Percentiles rank a stretch among this genome's conserved stretches.
Conservation (phyloP, 2,113 vertebrate species). For the Psammodynastes pulverulentus region DNA sequence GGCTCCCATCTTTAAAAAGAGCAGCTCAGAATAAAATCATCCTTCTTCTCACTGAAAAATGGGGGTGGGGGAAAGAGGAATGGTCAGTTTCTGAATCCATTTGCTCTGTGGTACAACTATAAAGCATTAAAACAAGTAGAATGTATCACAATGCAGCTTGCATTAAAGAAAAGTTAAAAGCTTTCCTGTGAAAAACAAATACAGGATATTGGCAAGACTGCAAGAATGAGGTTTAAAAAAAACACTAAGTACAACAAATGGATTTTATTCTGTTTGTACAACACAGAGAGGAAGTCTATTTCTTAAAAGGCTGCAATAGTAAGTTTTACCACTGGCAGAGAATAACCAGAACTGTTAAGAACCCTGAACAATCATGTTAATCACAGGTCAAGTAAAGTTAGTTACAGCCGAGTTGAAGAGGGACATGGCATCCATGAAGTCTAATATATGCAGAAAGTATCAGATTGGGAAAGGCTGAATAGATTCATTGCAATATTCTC, state of each 20-base stretch:
- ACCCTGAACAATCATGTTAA: neutral
- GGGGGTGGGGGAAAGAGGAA: neutral
- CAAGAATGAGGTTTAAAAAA: slow-evolving; percentile 55
- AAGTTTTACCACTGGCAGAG: slow-evolving; percentile 9
- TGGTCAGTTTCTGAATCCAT: slow-evolving; percentile 16
- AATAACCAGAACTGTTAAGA: slow-evolving; percentile 29
- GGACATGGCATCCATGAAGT: neutral
- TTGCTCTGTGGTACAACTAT: slow-evolving; percentile 48
- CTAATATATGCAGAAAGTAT: neutral
- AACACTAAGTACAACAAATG: slow-evolving; percentile 56
- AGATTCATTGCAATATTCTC: neutral
- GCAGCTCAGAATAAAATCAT: neutral
- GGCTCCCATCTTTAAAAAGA: neutral
- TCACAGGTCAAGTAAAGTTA: neutral
- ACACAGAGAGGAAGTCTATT: slow-evolving; percentile 39
- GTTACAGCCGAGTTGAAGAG: neutral
- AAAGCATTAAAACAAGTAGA: slow-evolving; percentile 30
- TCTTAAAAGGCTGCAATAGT: slow-evolving; percentile 28
- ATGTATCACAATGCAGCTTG: slow-evolving; percentile 47
- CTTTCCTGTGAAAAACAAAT: slow-evolving; percentile 63
- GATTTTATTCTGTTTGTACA: slow-evolving; percentile 53
- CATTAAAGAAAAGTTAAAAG: slow-evolving; percentile 52
- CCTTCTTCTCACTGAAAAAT: neutral
- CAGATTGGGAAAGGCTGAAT: too few species aligned
- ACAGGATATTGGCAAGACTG: slow-evolving; percentile 67